Base-by-base conservation (phyloP, 2,888 invertebrate genomes). In the Drosophila eohydei region DNA sequence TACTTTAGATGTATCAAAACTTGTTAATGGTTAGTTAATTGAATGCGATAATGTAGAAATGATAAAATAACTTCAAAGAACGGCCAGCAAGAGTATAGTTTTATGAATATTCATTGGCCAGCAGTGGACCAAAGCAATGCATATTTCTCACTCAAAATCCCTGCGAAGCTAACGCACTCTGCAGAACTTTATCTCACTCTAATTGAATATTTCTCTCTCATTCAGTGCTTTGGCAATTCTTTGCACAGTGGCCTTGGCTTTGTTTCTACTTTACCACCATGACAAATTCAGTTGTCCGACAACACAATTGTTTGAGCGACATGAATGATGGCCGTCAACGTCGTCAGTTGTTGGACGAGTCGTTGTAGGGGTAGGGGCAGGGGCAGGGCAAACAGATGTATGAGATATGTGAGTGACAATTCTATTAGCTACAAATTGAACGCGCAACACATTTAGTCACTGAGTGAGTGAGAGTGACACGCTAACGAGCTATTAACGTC, bases 251-350 rank as follows among this genome's bases (percentile, higher is more conserved):
- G 71, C 88, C 82, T 76, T 84, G 82, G 76, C 73, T 78, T 88
- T 86, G 86, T 83, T 86, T 83, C 87, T 74, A 65, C 74, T 65
- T 74, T 70, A 68, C 67, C 77, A 69, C 60, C 70, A 86, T 88
- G 89, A 85, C 88, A 88, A 88, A 85, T 85, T 85, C 83, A 80
- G 67, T 85, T 85, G 86, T 88, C 86, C 88, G 83, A 80, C 74
- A 78, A 66, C 67, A 71, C 84, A 88, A 89, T 85, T 85, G 89
- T 74, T 65, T 59, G 70, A 59, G 62, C 44, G 44, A 46, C 83
- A 85, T 82, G 89, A 84, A 79, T 79, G 89, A 89, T 89, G 80
- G 71, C 59, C 51, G 26, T 50, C 52, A 56, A 50, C 60, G 48
- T 32, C 56, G 38, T 28, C 58, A 54, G 48, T 43, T 59, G 32